A percentile compares a stretch with the other conserved stretches of the same genome.
Evolutionary conservation across 2,888 invertebrate species (phyloP).

Genomic region (Tachina lurida): DNA sequence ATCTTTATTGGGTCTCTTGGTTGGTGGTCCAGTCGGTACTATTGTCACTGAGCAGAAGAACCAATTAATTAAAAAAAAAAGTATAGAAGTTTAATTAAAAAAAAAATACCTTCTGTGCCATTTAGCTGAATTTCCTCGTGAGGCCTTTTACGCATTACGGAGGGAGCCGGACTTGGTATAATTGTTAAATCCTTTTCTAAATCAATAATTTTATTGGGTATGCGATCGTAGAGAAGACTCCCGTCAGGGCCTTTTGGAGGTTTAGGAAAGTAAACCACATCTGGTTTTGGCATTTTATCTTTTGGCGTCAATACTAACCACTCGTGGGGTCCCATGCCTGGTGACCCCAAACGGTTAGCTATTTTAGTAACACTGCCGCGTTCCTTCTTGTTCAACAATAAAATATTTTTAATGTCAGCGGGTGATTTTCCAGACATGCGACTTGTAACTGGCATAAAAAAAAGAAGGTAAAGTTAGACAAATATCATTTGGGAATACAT

Average conservation of each 20-base stretch:
- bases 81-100: neutral
- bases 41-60: conserved; percentile 76
- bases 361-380: conserved; percentile 88
- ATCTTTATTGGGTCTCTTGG: conserved; percentile 92
- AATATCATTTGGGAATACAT: no score
- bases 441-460: conserved; percentile 84
- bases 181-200: conserved; percentile 86
- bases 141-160: conserved; percentile 90
- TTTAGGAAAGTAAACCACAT: conserved; percentile 93
- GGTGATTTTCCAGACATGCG: conserved; percentile 85
- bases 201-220: conserved; percentile 88
- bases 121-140: conserved; percentile 89
- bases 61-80: neutral
- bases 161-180: conserved; percentile 84
- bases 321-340: conserved; percentile 85
- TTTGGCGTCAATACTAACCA: conserved; percentile 83
- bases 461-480: conserved; percentile 21
- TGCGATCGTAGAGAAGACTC: conserved; percentile 92
- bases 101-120: conserved; percentile 79
- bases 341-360: conserved; percentile 88
- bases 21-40: conserved; percentile 85
- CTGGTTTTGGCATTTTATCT: conserved; percentile 90
- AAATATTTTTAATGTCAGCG: conserved; percentile 84
- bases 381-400: conserved; percentile 85
- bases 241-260: conserved; percentile 95